Evolutionary conservation across 2,113 vertebrate species (phyloP).

Genomic region (Acinonyx jubatus): DNA sequence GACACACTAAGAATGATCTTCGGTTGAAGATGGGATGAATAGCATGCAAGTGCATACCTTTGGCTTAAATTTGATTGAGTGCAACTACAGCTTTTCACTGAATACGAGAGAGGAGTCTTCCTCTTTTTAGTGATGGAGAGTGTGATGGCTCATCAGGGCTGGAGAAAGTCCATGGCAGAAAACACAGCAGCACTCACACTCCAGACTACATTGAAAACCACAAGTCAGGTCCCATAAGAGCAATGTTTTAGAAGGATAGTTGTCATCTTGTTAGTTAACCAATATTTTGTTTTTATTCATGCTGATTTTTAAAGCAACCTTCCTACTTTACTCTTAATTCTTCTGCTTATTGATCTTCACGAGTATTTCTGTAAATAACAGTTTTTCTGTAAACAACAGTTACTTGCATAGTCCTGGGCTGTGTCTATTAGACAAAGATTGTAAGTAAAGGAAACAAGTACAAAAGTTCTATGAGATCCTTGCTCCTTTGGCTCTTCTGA

Average conservation of each 20-base stretch:
- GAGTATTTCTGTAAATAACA: not conserved
- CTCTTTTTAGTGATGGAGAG: not conserved
- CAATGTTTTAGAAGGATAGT: not conserved
- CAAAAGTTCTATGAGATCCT: not conserved
- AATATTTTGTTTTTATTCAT: not conserved
- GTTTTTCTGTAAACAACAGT: not conserved
- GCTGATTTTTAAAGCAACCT: conserved; percentile 9
- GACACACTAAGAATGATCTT: not conserved
- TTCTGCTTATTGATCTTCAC: conserved; percentile 37
- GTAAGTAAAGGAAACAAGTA: conserved; percentile 24
- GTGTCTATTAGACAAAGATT: not conserved
- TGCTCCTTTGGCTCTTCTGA: conserved; percentile 47
- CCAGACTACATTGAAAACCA: not conserved
- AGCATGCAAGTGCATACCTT: not conserved
- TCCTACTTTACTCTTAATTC: not conserved
- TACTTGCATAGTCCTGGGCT: not conserved
- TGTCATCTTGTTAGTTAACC: not conserved
- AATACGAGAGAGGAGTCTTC: not conserved
- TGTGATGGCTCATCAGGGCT: not conserved
- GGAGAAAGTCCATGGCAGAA: not conserved
- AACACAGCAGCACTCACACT: not conserved
- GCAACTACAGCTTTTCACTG: not conserved
- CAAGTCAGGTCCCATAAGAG: not conserved
- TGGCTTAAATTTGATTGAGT: not conserved
- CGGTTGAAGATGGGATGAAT: not conserved